These are phyloP conservation scores for Zosterops borbonicus DNA, from an alignment of 2,113 vertebrate species.

Conservation along the genomic window DNA sequence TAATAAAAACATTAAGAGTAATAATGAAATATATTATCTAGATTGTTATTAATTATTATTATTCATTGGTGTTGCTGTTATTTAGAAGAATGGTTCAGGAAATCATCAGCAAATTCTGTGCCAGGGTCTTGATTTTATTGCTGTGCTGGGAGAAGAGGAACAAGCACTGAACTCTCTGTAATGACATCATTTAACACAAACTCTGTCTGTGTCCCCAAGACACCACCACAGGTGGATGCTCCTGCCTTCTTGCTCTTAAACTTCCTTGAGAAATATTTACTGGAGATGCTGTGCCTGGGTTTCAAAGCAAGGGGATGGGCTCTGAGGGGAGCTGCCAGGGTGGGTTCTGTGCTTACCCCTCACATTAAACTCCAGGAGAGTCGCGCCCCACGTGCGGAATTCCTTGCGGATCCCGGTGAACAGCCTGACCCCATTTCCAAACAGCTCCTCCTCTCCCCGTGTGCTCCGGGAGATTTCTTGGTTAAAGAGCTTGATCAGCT, in stretches of 20 bases:
- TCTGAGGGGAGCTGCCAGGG: background rate
- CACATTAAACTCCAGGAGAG: background rate
- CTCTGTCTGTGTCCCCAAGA: background rate
- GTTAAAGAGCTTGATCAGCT: conserved; percentile 83
- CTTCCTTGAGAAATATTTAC: background rate
- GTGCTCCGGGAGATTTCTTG: conserved; percentile 62
- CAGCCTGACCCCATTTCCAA: conserved; percentile 51
- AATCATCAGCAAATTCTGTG: background rate
- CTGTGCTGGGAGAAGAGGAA: background rate
- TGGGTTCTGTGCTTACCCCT: conserved; percentile 67
- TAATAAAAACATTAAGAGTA: background rate
- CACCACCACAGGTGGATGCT: background rate
- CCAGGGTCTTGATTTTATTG: background rate
- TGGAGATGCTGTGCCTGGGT: background rate
- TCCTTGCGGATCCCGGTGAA: conserved; percentile 74
- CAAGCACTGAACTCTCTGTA: background rate
- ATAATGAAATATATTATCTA: background rate
- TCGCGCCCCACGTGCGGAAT: conserved; percentile 67
- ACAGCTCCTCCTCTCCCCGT: conserved; percentile 77
- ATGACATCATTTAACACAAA: background rate
- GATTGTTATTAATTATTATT: background rate
- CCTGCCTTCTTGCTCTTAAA: background rate
- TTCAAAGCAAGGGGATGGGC: background rate
- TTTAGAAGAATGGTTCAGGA: background rate
- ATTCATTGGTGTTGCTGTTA: background rate